Percentiles rank a stretch among this genome's conserved stretches.
Conservation (phyloP, 2,888 invertebrate genomes). For the Cantharis lateralis region DNA sequence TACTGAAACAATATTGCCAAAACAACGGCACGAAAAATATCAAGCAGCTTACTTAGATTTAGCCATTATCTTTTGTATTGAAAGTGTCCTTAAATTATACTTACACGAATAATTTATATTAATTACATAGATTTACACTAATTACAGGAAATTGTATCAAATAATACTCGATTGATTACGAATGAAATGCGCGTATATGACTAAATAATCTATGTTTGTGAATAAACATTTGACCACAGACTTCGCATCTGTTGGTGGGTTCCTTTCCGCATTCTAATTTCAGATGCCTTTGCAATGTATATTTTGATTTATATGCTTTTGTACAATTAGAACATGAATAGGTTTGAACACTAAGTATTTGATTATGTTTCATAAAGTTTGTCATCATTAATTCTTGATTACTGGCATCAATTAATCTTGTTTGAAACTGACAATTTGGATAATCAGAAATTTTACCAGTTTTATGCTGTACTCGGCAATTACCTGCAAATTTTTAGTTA, state of each 20-base stretch:
- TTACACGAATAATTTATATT: not conserved
- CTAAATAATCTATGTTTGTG: constrained; percentile 48
- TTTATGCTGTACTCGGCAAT: not conserved
- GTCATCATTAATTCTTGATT: not conserved
- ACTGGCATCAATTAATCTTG: not conserved
- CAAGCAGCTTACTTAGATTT: not conserved
- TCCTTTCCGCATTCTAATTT: constrained; percentile 56
- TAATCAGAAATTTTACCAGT: not conserved
- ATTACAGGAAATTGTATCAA: not conserved
- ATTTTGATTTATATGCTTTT: constrained; percentile 48
- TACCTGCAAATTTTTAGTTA: constrained; percentile 1
- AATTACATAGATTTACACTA: not conserved
- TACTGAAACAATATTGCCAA: not conserved
- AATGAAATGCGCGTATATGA: constrained; percentile 45
- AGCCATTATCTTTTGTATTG: not conserved
- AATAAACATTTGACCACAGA: constrained; percentile 47
- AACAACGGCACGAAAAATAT: not conserved
- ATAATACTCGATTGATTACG: not conserved
- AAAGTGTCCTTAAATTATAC: not conserved
- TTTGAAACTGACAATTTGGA: not conserved
- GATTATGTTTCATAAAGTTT: not conserved
- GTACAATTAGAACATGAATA: constrained; percentile 43
- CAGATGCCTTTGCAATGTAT: constrained; percentile 51
- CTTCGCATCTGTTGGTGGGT: constrained; percentile 44
- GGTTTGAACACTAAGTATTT: not conserved